Base-by-base conservation (phyloP, 2,888 invertebrate species). In the Myopa tessellatipennis region DNA sequence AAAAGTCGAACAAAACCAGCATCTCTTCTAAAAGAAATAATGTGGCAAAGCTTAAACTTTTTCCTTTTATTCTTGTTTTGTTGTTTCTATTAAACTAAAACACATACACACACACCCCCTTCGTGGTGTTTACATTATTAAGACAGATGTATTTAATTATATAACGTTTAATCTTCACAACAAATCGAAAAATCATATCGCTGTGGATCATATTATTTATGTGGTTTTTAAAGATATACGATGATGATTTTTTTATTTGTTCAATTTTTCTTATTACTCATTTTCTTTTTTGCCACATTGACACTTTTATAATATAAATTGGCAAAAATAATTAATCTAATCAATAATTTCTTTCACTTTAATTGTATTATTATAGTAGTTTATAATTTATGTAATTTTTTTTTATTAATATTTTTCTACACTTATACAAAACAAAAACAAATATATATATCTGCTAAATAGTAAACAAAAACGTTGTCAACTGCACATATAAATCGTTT, bases 71-170 rank as follows among this genome's bases (percentile, higher is more conserved):
- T 60, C 18, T 34, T 52, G 34, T 36, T 50, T 52, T 71, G n/a
- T 71, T 72, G 75, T 79, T 77, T 78, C 76, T 74, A 78, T 79
- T 26, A 26, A 26, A 26, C 76, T 67, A 73, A 63, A 63, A 71
- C 16, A 12, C 34, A n/a, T 16, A 73, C 76, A 75, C 18, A 77
- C 26, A 52, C 76, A 50, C 55, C 40, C 52, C 45, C n/a, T 38
- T 38, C 52, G 14, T 52, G 52, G 26, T 26, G 26, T 40, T 38
- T 50, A 14, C 69, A 55, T 73, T 73, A 16, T 50, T 67, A 77
- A 74, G 52, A 60, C 26, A 70, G 16, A 68, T 52, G 26, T 71
- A 68, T 58, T 6, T 58, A n/a, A 10, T 14, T n/a, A 58, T n/a
- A n/a, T n/a, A 52, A 52, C 8, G 1, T 26, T 2, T 52, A 52